Evolutionary conservation across 2,888 invertebrate genomes (phyloP).

Genomic region (Cremastinae sp.): DNA sequence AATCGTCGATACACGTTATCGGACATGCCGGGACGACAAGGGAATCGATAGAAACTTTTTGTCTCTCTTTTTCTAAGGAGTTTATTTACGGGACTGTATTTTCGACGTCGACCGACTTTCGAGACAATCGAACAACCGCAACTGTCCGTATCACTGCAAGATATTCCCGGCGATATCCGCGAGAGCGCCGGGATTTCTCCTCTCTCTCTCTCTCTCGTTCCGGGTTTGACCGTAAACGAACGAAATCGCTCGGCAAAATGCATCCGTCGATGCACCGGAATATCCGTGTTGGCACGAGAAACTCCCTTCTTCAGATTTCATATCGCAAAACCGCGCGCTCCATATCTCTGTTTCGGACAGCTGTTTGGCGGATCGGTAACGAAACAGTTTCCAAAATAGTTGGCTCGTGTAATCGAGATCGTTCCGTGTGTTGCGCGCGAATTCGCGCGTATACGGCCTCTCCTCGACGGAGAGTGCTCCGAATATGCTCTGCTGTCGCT

Average conservation of each 20-base stretch:
- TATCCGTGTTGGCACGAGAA: conserved; percentile 46
- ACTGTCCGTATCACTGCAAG: conserved; percentile 54
- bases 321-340: conserved; percentile 54
- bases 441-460: too few relatives aligned
- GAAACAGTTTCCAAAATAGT: conserved; percentile 45
- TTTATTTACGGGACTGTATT: conserved; percentile 48
- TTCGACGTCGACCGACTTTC: conserved; percentile 59
- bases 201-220: conserved; percentile 11
- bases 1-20: too few relatives aligned
- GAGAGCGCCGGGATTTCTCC: conserved; percentile 7
- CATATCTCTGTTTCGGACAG: conserved; percentile 57
- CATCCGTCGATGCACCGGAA: conserved; percentile 20
- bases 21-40: too few relatives aligned
- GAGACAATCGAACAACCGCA: conserved; percentile 47
- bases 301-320: conserved; percentile 55
- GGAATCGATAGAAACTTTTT: not conserved
- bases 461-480: too few relatives aligned
- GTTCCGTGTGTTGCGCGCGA: not conserved
- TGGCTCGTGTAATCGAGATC: conserved; percentile 42
- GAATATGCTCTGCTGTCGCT: too few relatives aligned
- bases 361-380: conserved; percentile 37
- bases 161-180: conserved; percentile 40
- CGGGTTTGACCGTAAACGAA: conserved; percentile 46
- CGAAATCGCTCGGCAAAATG: conserved; percentile 34
- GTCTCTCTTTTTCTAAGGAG: conserved; percentile 32